Evolutionary conservation across 2,797 vertebrate species (phyloP), one percentile per base, ranked within the genome.

Genomic region (Acrossocheilus wenchowensis): DNA sequence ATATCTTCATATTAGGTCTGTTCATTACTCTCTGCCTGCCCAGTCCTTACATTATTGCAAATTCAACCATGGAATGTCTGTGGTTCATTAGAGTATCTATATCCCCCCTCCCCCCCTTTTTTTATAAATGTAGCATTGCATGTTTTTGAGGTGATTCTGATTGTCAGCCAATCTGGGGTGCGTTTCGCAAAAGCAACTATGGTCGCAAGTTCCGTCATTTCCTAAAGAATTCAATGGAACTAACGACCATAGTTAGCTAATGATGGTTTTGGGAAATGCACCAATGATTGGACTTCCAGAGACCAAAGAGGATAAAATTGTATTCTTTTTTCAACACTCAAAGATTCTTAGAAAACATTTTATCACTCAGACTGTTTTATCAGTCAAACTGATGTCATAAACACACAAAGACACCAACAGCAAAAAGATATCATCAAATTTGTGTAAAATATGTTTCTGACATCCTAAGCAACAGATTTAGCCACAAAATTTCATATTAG

Each of bases 1-100:
- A 91, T 91, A 90, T 87, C 83, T 89, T 88, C 78, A 81, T 80
- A 89, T 88, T 83, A 88, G 39, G 78, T 85, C 71, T 68, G 72
- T 88, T 87, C 81, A 90, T 91, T 89, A 88, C 87, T 82, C 74
- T 78, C 69, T 78, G 73, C 17, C 64, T 80, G 85, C 85, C 86
- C 66, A 87, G 79, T 82, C 78, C 89, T 79, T 89, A 79, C 81
- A 80, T 89, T 88, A 88, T 54, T 82, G 26, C 30, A 82, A 86
- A 85, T 73, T 83, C 45, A 78, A 79, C 75, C 36, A 74, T 34
- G 81, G 10, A 60, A 57, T 23, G 36, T 73, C 52, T 41, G 68
- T 39, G 45, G 34, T 17, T 81, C 34, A 39, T 54, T 52, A n/a
- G 4, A 69, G 52, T 79, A 19, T 77, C 43, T 23, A 2, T 21